A percentile compares a stretch with the other conserved stretches of the same genome.
These are phyloP conservation scores for Hylomyscus alleni DNA, from an alignment of 2,797 vertebrate genomes.

Conservation along the genomic window DNA sequence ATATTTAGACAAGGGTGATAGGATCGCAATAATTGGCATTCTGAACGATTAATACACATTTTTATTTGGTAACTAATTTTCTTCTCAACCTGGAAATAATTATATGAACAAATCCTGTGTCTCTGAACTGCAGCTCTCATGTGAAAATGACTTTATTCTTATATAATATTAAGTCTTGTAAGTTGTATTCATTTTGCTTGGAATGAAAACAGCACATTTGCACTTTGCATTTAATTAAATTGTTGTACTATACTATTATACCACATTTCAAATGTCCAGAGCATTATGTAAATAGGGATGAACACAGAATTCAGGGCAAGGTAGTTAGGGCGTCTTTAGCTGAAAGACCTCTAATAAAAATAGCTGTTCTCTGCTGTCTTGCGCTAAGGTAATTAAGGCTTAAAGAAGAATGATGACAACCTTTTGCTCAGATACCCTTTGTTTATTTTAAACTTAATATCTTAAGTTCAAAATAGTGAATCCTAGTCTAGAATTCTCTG, in stretches of 20 bases:
- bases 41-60: slow-evolving; percentile 42
- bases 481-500: slow-evolving; percentile 66
- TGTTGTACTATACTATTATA: slow-evolving; percentile 60
- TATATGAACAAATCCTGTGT: slow-evolving; percentile 30
- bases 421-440: slow-evolving; percentile 81
- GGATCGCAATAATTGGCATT: slow-evolving; percentile 58
- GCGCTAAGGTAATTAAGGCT: slow-evolving; percentile 87
- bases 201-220: slow-evolving; percentile 50
- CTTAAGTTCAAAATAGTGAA: slow-evolving; percentile 70
- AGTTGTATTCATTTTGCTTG: slow-evolving; percentile 62
- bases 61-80: slow-evolving; percentile 64
- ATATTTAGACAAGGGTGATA: slow-evolving; percentile 42
- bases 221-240: slow-evolving; percentile 69
- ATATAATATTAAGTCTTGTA: slow-evolving; percentile 9
- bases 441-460: slow-evolving; percentile 79
- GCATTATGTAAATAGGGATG: slow-evolving; percentile 77
- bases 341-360: slow-evolving; percentile 87
- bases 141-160: slow-evolving; percentile 58
- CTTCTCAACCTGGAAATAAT: slow-evolving; percentile 57
- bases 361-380: slow-evolving; percentile 87
- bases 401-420: slow-evolving; percentile 87
- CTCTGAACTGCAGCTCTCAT: slow-evolving; percentile 9
- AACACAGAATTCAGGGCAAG: slow-evolving; percentile 83
- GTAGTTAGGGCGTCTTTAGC: slow-evolving; percentile 86
- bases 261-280: slow-evolving; percentile 79